Conservation (phyloP, 2,888 invertebrate species). For the Chouioia cunea region DNA sequence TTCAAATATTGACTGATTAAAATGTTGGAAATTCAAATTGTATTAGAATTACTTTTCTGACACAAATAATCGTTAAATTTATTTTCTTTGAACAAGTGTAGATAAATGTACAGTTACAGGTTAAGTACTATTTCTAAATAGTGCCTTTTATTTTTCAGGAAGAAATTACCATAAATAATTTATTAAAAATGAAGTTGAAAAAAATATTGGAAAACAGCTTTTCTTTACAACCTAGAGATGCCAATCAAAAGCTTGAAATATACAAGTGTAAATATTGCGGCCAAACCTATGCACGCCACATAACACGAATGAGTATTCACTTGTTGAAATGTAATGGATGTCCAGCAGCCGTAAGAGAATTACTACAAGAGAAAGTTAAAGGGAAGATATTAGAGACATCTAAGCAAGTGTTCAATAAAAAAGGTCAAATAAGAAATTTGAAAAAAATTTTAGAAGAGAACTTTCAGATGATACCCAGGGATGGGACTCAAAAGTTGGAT, state of each 20-base stretch:
- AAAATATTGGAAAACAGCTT: constrained; percentile 47
- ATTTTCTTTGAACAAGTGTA: neutral
- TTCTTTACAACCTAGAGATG: constrained; percentile 41
- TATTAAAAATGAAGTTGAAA: constrained; percentile 44
- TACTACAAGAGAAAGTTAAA: constrained; percentile 44
- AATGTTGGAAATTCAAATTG: constrained; percentile 24
- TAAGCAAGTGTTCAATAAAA: constrained; percentile 44
- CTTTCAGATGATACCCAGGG: constrained; percentile 39
- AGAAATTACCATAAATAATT: neutral
- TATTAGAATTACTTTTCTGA: constrained; percentile 18
- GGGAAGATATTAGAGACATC: constrained; percentile 45
- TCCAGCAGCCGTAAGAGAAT: constrained; percentile 40
- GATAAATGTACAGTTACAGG: neutral
- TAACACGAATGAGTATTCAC: constrained; percentile 47
- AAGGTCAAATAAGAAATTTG: constrained; percentile 45
- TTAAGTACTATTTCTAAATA: constrained; percentile 10
- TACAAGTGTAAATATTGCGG: constrained; percentile 48
- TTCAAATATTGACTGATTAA: constrained; percentile 34
- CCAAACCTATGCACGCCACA: constrained; percentile 45
- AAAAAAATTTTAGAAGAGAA: constrained; percentile 47
- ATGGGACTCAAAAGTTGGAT: constrained; percentile 45
- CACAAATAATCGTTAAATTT: constrained; percentile 32
- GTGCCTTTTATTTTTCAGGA: too few species aligned
- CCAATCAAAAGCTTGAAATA: constrained; percentile 47
- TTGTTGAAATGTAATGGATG: constrained; percentile 45